Conservation (phyloP, 1,140 invertebrate genomes). For the Saccostrea glomerata region DNA sequence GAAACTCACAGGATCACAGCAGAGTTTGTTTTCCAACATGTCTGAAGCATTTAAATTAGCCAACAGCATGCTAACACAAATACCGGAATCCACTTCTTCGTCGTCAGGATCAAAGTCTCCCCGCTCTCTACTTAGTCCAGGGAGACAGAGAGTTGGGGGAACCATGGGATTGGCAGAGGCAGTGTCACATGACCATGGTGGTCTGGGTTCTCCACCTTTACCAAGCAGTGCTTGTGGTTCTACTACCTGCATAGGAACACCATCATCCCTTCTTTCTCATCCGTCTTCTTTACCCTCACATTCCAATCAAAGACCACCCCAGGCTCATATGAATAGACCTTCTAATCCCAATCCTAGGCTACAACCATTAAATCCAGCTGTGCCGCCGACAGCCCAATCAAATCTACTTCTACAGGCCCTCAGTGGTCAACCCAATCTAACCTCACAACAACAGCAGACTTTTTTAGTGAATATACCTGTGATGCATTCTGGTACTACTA, state of each 20-base stretch:
- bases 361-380: constrained; percentile 10
- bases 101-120: constrained; percentile 7
- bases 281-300: neutral
- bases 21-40: constrained; percentile 53
- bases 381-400: constrained; percentile 15
- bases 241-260: constrained; percentile 26
- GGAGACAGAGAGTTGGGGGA: constrained; percentile 3
- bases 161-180: neutral
- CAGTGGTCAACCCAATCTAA: constrained; percentile 52
- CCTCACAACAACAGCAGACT: constrained; percentile 65
- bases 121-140: constrained; percentile 35
- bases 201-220: constrained; percentile 21
- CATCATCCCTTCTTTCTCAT: neutral
- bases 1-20: constrained; percentile 53
- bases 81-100: constrained; percentile 31
- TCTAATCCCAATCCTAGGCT: constrained; percentile 7
- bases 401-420: constrained; percentile 48
- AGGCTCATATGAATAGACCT: constrained; percentile 20
- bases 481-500: constrained; percentile 60
- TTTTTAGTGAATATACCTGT: constrained; percentile 72
- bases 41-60: constrained; percentile 55
- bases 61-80: constrained; percentile 52
- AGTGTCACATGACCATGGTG: constrained; percentile 30
- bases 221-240: neutral
- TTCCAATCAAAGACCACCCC: constrained; percentile 13